Evolutionary conservation across 2,113 vertebrate genomes (phyloP).

Genomic region (Pogonocichla stellata): DNA sequence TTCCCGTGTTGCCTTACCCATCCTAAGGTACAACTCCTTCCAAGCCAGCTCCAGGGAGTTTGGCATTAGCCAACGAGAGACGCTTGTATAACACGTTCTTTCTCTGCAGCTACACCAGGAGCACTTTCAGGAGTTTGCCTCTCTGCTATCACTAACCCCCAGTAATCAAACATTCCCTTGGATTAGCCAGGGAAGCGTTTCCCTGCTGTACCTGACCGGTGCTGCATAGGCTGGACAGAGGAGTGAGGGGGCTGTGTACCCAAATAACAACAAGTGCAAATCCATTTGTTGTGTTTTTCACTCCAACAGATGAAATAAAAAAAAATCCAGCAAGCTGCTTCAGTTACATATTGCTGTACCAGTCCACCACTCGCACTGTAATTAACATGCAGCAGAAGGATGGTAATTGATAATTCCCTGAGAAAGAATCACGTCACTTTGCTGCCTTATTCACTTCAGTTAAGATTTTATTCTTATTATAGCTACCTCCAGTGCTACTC

Average conservation of each 20-base stretch:
- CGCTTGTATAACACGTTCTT: neutral
- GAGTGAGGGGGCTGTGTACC: neutral
- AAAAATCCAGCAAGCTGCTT: neutral
- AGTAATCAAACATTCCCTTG: neutral
- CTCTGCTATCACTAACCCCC: neutral
- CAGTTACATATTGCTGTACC: neutral
- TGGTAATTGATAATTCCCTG: neutral
- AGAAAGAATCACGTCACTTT: neutral
- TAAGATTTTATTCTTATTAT: neutral
- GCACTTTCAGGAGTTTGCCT: neutral
- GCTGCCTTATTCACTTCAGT: neutral
- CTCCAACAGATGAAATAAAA: neutral
- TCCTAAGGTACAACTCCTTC: neutral
- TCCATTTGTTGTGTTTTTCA: neutral
- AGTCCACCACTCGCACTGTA: neutral
- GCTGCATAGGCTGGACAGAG: neutral
- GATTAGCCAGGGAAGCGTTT: accelerated
- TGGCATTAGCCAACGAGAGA: neutral
- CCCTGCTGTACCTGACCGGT: neutral
- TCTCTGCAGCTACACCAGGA: neutral
- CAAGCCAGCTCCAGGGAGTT: neutral
- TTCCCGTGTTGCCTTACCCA: neutral
- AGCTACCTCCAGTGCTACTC: neutral
- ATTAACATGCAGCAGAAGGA: neutral
- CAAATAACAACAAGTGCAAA: neutral